A percentile compares a stretch with the other conserved stretches of the same genome.
phyloP scores from a whole-genome alignment of 1,140 invertebrate species.

The Papilio glaucus region DNA sequence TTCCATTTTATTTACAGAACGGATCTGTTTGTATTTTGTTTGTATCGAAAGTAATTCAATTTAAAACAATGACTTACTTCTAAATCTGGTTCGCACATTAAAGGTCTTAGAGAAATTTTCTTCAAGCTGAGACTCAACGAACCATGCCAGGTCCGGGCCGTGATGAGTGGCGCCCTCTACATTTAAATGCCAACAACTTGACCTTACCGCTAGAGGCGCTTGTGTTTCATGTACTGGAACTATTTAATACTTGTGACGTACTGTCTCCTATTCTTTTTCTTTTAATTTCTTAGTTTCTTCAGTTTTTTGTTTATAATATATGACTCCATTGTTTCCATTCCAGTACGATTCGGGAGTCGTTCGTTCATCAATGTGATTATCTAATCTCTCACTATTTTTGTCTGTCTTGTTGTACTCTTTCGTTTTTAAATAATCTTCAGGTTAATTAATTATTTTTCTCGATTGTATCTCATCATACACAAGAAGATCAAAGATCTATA shows the following conservation, averaged over 20 bases:
- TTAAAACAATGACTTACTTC: too few species aligned
- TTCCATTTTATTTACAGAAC: not conserved
- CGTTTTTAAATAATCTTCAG: too few species aligned
- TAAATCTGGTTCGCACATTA: not conserved
- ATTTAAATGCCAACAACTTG: constrained; percentile 17
- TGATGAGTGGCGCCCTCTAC: not conserved
- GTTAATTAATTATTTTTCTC: too few species aligned
- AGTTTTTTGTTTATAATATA: too few species aligned
- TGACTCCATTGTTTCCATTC: too few species aligned
- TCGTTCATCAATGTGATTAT: too few species aligned
- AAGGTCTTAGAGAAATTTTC: not conserved
- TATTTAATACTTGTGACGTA: not conserved
- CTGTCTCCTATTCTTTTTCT: not conserved
- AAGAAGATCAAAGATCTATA: too few species aligned
- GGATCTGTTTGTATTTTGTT: not conserved
- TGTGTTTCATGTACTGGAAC: not conserved
- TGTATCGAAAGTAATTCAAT: not conserved
- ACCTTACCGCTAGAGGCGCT: not conserved
- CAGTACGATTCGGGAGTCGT: too few species aligned
- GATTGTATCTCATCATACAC: too few species aligned
- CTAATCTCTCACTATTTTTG: too few species aligned
- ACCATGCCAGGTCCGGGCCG: not conserved
- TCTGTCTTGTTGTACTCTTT: too few species aligned
- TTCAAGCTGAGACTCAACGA: not conserved
- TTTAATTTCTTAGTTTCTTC: too few species aligned